phyloP scores from a whole-genome alignment of 2,113 vertebrate genomes.

The Pterocles gutturalis region DNA sequence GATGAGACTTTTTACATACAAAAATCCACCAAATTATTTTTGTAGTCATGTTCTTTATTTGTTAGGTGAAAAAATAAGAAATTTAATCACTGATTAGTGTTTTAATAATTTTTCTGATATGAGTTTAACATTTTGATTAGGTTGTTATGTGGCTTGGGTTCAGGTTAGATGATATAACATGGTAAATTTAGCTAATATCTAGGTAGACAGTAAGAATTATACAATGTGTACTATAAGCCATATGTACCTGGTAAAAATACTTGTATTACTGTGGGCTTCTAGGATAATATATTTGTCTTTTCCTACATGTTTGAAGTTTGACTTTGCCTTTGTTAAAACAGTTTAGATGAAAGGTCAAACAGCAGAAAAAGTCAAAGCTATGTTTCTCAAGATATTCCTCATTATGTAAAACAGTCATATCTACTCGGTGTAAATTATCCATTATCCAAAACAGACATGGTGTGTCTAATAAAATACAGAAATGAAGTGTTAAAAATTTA shows the following conservation, averaged over 20 bases:
- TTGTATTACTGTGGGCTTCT: neutral
- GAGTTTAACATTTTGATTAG: neutral
- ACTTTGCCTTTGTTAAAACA: neutral
- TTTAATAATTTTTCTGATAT: neutral
- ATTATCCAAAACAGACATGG: neutral
- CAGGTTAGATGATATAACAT: neutral
- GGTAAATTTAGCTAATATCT: neutral
- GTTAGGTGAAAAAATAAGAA: neutral
- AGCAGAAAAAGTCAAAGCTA: neutral
- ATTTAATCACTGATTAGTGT: neutral
- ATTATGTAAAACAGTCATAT: neutral
- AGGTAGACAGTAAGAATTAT: neutral
- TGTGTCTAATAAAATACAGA: neutral
- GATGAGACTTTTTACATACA: neutral
- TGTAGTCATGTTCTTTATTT: neutral
- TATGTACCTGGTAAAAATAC: neutral
- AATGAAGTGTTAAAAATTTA: neutral
- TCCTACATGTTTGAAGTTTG: neutral
- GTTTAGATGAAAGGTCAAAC: constrained; percentile 5
- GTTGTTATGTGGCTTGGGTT: neutral
- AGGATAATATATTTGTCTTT: neutral
- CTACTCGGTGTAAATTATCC: neutral
- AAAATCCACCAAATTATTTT: neutral
- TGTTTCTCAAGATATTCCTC: neutral
- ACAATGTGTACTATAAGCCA: neutral